phyloP scores from a whole-genome alignment of 1,140 invertebrate genomes.

The Drosophila subpulchrella region DNA sequence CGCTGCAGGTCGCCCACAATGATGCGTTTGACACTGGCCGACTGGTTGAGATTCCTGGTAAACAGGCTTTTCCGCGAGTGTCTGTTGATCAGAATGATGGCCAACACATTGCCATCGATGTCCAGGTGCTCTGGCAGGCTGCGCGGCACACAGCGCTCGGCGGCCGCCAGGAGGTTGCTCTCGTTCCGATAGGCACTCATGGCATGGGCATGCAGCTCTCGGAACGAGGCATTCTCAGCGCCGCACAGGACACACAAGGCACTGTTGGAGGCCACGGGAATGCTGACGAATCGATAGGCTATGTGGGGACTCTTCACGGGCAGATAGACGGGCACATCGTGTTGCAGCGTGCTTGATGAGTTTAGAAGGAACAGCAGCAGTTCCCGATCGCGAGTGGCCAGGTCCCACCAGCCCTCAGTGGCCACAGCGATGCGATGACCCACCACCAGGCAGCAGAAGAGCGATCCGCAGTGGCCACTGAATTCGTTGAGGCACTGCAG shows the following conservation, averaged over 20 bases:
- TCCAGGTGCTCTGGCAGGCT: slow-evolving; percentile 72
- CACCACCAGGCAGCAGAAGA: slow-evolving; percentile 91
- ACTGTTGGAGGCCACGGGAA: slow-evolving; percentile 64
- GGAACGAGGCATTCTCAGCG: slow-evolving; percentile 67
- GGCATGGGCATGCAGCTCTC: slow-evolving; percentile 63
- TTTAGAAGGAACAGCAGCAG: slow-evolving; percentile 88
- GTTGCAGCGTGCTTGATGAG: slow-evolving; percentile 86
- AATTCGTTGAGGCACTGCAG: slow-evolving; percentile 86
- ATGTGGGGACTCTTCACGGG: slow-evolving; percentile 90
- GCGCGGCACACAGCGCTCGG: slow-evolving; percentile 68
- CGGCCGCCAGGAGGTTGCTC: slow-evolving; percentile 47
- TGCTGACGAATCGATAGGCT: slow-evolving; percentile 75
- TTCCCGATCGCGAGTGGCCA: slow-evolving; percentile 89
- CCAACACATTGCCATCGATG: slow-evolving; percentile 69
- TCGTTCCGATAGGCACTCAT: slow-evolving; percentile 69
- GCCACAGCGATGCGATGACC: slow-evolving; percentile 90
- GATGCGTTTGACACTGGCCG: slow-evolving; percentile 62
- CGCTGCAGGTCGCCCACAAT: slow-evolving; percentile 69
- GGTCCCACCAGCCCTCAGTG: slow-evolving; percentile 91
- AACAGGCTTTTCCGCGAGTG: slow-evolving; percentile 65
- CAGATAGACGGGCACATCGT: slow-evolving; percentile 91
- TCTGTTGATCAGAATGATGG: slow-evolving; percentile 68
- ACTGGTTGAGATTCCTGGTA: slow-evolving; percentile 69
- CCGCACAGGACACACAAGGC: slow-evolving; percentile 72
- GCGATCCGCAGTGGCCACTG: slow-evolving; percentile 89